Evolutionary conservation across 2,113 vertebrate genomes (phyloP), one percentile per base, ranked within the genome.

Genomic region (Ophiodon elongatus): DNA sequence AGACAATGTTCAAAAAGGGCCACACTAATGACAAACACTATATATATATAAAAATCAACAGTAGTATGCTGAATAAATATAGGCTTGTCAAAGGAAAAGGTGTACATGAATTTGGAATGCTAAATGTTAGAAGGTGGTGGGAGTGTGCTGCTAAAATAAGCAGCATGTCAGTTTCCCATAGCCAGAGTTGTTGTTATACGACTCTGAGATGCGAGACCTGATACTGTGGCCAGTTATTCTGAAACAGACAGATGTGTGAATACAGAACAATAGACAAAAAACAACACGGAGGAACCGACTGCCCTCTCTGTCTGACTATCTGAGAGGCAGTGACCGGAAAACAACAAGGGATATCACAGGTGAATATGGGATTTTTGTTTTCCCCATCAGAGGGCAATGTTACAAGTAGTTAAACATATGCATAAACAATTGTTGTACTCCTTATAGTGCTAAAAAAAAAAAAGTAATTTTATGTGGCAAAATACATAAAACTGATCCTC

Each of bases 211-310:
- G 86, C 2, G 85, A 91, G 89, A 89, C 74, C 87, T 76, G 94
- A 94, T 93, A 93, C 90, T 79, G 89, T 90, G 87, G 80, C 73
- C 83, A 86, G 92, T 94, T 91, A 92, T 94, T 92, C 91, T 94
- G 83, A 91, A 88, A 91, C 90, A 91, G 85, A 90, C 87, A 85
- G 84, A 90, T 79, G 85, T 83, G 83, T 88, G 80, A 86, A 74
- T 19, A 85, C 73, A 79, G 79, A 85, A 86, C 88, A 94, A 93
- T 73, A 66, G 84, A 66, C 83, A 85, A 89, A 90, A 93, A 85
- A 90, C 84, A 95, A 93, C 91, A 88, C 14, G 25, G 70, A 80
- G 63, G 72, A 89, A 85, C 91, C 79, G 80, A 9, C 62, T 35
- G 81, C 69, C 84, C 91, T 73, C 63, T 56, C 76, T 79, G 84